These are phyloP conservation scores for Martes martes DNA, from an alignment of 2,113 vertebrate genomes.

Conservation along the genomic window DNA sequence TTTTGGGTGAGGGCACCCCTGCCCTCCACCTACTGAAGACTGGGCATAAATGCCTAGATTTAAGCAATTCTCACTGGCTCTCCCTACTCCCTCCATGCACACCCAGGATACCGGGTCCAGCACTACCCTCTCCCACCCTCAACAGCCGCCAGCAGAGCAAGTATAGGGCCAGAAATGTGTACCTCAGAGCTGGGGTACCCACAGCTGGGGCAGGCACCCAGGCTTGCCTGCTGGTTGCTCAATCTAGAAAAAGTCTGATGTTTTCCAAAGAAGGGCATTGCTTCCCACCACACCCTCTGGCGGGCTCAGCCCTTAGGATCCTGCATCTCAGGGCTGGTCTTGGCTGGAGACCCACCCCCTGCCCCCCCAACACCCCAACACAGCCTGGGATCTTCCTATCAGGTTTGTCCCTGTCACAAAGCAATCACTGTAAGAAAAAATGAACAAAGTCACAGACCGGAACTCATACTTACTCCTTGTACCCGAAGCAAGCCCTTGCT, in stretches of 20 bases:
- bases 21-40: not conserved
- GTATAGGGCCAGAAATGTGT: not conserved
- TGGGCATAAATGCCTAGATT: not conserved
- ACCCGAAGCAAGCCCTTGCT: not conserved
- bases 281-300: not conserved
- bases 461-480: not conserved
- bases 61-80: not conserved
- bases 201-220: not conserved
- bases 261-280: not conserved
- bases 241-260: not conserved
- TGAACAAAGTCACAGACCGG: not conserved
- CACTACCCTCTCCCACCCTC: not conserved
- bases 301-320: not conserved
- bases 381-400: not conserved
- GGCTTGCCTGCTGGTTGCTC: not conserved
- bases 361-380: not conserved
- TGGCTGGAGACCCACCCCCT: no score
- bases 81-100: not conserved
- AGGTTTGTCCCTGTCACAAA: not conserved
- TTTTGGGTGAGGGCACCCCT: not conserved
- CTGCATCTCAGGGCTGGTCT: not conserved
- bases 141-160: fast-evolving
- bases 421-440: not conserved
- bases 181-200: not conserved
- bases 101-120: not conserved